These are phyloP conservation scores for Ypsolopha sequella DNA, from an alignment of 2,888 invertebrate genomes.

Conservation along the genomic window DNA sequence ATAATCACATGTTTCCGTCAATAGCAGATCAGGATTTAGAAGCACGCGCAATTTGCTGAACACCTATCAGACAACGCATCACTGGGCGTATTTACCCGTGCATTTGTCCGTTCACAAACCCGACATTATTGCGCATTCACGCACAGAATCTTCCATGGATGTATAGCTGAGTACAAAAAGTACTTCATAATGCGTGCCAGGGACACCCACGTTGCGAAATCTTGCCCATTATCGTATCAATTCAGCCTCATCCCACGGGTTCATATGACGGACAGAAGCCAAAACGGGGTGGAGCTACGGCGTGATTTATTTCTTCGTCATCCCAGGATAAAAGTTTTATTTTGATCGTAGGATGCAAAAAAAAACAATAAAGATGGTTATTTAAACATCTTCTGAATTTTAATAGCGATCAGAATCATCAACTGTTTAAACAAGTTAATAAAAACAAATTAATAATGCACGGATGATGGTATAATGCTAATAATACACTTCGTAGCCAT, in stretches of 20 bases:
- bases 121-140: constrained; percentile 43
- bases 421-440: too few relatives aligned
- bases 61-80: constrained; percentile 15
- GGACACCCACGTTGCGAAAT: constrained; percentile 64
- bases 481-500: neutral
- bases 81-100: constrained; percentile 37
- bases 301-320: constrained; percentile 48
- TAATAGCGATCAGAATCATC: too few relatives aligned
- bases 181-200: constrained; percentile 42
- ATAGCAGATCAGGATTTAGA: constrained; percentile 11
- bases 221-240: constrained; percentile 41
- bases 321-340: too few relatives aligned
- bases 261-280: constrained; percentile 56
- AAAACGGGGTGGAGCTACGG: constrained; percentile 40
- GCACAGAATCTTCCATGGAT: constrained; percentile 31
- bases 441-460: too few relatives aligned
- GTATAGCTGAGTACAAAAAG: constrained; percentile 33
- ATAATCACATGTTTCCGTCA: too few relatives aligned
- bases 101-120: constrained; percentile 49
- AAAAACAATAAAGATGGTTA: too few relatives aligned
- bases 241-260: constrained; percentile 42
- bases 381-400: too few relatives aligned
- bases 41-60: constrained; percentile 18
- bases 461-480: constrained; percentile 3
- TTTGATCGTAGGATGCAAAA: too few relatives aligned